These are phyloP conservation scores for Vespertilio murinus DNA, from an alignment of 2,797 vertebrate species.

Conservation along the genomic window DNA sequence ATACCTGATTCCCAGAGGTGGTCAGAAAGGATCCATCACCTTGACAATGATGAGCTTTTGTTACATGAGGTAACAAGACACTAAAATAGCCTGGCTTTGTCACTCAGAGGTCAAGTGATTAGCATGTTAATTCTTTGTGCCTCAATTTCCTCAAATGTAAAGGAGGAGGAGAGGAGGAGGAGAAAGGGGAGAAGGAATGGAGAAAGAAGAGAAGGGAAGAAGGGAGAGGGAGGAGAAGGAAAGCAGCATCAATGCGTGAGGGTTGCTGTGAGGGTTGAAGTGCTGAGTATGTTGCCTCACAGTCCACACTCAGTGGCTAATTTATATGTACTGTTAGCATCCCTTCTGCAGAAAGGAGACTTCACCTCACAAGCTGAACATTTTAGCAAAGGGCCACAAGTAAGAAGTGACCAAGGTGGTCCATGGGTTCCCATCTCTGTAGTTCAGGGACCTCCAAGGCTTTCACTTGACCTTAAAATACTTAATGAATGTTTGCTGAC, in stretches of 20 bases:
- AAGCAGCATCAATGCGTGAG: background rate
- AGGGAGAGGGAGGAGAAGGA: background rate
- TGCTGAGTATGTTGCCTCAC: background rate
- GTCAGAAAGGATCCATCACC: background rate
- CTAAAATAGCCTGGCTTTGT: background rate
- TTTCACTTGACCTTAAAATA: background rate
- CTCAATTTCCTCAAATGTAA: background rate
- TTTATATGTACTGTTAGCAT: background rate
- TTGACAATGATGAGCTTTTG: background rate
- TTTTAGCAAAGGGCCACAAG: background rate
- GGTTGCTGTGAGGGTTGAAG: background rate
- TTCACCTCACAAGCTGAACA: background rate
- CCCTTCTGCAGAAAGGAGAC: background rate
- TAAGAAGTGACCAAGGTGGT: background rate
- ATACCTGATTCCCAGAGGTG: background rate
- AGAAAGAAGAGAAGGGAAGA: too few species aligned
- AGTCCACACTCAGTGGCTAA: background rate
- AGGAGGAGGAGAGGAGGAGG: background rate
- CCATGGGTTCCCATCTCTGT: background rate
- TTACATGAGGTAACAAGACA: background rate
- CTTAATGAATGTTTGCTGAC: background rate
- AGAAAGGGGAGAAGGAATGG: too few species aligned
- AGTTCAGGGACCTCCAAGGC: background rate
- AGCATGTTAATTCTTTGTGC: background rate
- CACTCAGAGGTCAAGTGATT: background rate